Evolutionary conservation across 2,888 invertebrate genomes (phyloP), one percentile per base, ranked within the genome.

Genomic region (Anorthoa munda): DNA sequence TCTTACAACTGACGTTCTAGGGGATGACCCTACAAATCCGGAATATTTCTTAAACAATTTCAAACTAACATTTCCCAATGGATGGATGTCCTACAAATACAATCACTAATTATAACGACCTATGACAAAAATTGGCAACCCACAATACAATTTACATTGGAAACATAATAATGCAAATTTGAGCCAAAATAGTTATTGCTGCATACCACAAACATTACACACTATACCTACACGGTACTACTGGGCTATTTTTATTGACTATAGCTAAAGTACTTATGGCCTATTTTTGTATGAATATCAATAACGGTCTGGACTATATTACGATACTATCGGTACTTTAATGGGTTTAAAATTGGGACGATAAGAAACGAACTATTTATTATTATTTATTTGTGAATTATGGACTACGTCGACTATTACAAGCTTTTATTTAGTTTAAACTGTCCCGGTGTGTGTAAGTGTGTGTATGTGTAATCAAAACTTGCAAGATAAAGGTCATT

Each of bases 211-310:
- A 53, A 21, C 26, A 5, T 72, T 81, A 75, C 68, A 15, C 48
- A 63, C 21, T 55, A n/a, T n/a, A 74, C 39, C n/a, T 39, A 72
- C 39, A 55, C 23, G 2, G 17, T 58, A 79, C 82, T 71, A 76
- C 65, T 13, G 31, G 12, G 66, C 67, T 85, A 84, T 83, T 83
- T 85, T 70, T 79, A 77, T 72, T 31, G n/a, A 39, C 51, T 51
- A 74, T 51, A 31, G 50, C 73, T 73, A 63, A 69, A 65, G 68
- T 72, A 74, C 67, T 65, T 50, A 21, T 1, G 65, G 0, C 66
- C 75, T 80, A 84, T 78, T 74, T 80, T 64, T 56, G 48, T 66
- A 51, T 18, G 7, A 11, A 55, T 18, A 39, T 72, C 39, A 60
- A 69, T 77, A 68, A 67, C 9, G 46, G 26, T 65, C 50, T 69